phyloP scores from a whole-genome alignment of 1,140 invertebrate species.

The Leptinotarsa undecemlineata region DNA sequence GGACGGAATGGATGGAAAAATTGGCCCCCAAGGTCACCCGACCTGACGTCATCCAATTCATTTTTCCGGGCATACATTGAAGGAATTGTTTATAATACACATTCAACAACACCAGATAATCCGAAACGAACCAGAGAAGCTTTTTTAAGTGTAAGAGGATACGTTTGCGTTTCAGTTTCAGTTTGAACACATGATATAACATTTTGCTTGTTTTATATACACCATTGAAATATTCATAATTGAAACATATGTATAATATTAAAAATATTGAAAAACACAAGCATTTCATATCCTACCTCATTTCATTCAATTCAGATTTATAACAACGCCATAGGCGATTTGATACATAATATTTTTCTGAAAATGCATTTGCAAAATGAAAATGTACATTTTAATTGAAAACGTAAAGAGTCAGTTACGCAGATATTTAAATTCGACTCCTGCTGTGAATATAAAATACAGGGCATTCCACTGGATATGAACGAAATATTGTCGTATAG shows the following conservation, averaged over 20 bases:
- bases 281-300: background rate
- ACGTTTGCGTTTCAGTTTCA: background rate
- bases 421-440: background rate
- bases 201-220: background rate
- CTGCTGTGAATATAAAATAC: background rate
- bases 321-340: background rate
- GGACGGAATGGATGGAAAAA: background rate
- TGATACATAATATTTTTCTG: background rate
- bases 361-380: constrained; percentile 2
- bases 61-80: background rate
- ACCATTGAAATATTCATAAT: background rate
- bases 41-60: background rate
- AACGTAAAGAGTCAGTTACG: background rate
- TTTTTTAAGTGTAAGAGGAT: background rate
- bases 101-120: background rate
- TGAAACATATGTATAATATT: background rate
- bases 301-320: background rate
- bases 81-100: background rate
- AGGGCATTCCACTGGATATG: too few relatives aligned
- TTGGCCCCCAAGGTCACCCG: constrained; percentile 1
- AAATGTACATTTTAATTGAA: background rate
- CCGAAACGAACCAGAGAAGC: background rate
- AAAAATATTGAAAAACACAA: background rate
- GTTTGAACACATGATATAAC: background rate
- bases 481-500: too few relatives aligned